A percentile compares a stretch with the other conserved stretches of the same genome.
phyloP scores from a whole-genome alignment of 2,797 vertebrate species.

The Simalia tracyae region DNA sequence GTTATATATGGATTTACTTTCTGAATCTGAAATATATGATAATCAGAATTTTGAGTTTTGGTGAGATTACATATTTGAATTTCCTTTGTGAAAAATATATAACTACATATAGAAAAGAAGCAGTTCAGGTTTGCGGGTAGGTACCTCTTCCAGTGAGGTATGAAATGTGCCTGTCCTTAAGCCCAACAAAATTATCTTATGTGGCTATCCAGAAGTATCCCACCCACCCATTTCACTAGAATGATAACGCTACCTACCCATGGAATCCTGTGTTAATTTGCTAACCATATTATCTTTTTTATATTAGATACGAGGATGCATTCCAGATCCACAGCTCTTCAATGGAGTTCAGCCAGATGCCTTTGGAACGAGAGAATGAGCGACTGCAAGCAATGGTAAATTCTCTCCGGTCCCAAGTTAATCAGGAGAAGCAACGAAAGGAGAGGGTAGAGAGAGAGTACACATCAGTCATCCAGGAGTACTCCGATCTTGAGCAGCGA shows the following conservation, averaged over 20 bases:
- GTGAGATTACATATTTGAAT: neutral
- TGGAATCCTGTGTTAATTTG: neutral
- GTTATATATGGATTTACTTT: neutral
- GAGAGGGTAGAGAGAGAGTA: slow-evolving; percentile 89
- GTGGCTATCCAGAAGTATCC: neutral
- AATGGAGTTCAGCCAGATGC: slow-evolving; percentile 79
- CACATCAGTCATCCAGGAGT: slow-evolving; percentile 85
- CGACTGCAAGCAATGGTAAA: slow-evolving; percentile 83
- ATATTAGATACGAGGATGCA: slow-evolving; percentile 83
- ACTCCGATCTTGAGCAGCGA: slow-evolving; percentile 87
- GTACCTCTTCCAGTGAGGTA: neutral
- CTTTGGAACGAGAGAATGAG: slow-evolving; percentile 88
- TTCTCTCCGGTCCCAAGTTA: slow-evolving; percentile 84
- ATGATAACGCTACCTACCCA: neutral
- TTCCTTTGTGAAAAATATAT: neutral
- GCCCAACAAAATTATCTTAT: neutral
- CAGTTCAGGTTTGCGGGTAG: neutral
- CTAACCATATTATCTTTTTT: slow-evolving; percentile 23
- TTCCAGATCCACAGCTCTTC: slow-evolving; percentile 84
- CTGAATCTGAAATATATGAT: neutral
- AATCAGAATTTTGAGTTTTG: neutral
- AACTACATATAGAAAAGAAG: neutral
- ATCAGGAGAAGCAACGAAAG: slow-evolving; percentile 85
- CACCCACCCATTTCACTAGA: neutral
- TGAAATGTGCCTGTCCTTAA: neutral